These are phyloP conservation scores for Elanoides forficatus DNA, from an alignment of 2,113 vertebrate species.

Conservation along the genomic window DNA sequence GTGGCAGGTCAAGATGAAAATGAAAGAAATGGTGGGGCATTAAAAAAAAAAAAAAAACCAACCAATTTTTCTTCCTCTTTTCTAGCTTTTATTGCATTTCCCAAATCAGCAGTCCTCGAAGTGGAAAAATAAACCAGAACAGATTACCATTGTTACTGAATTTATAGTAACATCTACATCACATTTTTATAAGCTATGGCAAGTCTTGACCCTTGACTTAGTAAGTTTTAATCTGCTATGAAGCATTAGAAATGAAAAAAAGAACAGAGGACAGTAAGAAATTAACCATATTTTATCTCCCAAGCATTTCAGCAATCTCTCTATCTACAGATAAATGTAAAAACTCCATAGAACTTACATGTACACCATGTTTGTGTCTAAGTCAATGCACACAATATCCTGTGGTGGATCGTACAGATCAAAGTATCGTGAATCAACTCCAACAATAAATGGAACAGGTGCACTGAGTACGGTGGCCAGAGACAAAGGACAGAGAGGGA, in stretches of 20 bases:
- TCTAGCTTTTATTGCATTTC: background rate
- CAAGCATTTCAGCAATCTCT: background rate
- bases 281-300: background rate
- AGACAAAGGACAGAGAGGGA: slow-evolving; percentile 94
- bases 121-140: background rate
- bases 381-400: slow-evolving; percentile 95
- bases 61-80: background rate
- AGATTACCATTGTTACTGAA: background rate
- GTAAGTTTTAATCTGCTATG: background rate
- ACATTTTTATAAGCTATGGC: background rate
- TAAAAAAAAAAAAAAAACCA: background rate
- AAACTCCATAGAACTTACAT: slow-evolving; percentile 78
- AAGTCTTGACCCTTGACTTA: background rate
- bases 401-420: slow-evolving; percentile 96
- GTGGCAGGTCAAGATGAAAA: background rate
- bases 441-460: slow-evolving; percentile 93
- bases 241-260: background rate
- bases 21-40: background rate
- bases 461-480: slow-evolving; percentile 93
- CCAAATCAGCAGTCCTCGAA: background rate
- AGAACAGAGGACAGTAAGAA: background rate
- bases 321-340: background rate
- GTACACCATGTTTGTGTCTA: slow-evolving; percentile 98
- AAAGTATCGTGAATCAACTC: slow-evolving; percentile 97
- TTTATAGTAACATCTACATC: background rate